Conservation (phyloP, 2,797 vertebrate species). For the Periparus ater region DNA sequence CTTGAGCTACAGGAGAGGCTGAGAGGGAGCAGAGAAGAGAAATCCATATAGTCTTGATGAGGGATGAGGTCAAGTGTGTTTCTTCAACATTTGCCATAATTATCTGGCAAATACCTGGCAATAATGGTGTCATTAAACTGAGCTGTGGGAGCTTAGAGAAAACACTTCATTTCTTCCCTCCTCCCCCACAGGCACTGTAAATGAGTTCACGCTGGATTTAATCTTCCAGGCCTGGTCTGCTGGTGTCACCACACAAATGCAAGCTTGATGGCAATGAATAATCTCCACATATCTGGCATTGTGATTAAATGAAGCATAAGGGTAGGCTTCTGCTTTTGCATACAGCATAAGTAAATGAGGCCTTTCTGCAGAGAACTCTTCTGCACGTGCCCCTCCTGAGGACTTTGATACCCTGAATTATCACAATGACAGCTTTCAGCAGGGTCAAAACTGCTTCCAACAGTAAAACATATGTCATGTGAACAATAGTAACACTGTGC, state of each 20-base stretch:
- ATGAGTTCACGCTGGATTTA: slow-evolving; percentile 46
- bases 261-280: slow-evolving; percentile 57
- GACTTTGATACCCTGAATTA: slow-evolving; percentile 22
- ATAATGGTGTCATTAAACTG: slow-evolving; percentile 58
- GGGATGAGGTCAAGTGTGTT: slow-evolving; percentile 41
- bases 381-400: background rate
- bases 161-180: slow-evolving; percentile 37
- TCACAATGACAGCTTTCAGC: slow-evolving; percentile 13
- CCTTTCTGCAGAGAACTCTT: slow-evolving; percentile 8
- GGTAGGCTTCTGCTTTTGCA: slow-evolving; percentile 41
- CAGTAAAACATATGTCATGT: background rate
- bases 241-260: slow-evolving; percentile 46
- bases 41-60: background rate
- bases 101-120: slow-evolving; percentile 50
- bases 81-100: slow-evolving; percentile 52
- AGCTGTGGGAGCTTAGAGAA: slow-evolving; percentile 41
- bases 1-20: background rate
- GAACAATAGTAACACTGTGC: background rate
- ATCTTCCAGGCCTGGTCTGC: slow-evolving; percentile 37
- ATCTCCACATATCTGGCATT: slow-evolving; percentile 46
- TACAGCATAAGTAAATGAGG: slow-evolving; percentile 23
- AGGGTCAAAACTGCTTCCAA: background rate
- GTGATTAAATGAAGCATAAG: slow-evolving; percentile 62
- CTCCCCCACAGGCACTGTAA: slow-evolving; percentile 37
- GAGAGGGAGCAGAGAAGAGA: background rate